Evolutionary conservation across 2,797 vertebrate species (phyloP).

Genomic region (Spondyliosoma cantharus): DNA sequence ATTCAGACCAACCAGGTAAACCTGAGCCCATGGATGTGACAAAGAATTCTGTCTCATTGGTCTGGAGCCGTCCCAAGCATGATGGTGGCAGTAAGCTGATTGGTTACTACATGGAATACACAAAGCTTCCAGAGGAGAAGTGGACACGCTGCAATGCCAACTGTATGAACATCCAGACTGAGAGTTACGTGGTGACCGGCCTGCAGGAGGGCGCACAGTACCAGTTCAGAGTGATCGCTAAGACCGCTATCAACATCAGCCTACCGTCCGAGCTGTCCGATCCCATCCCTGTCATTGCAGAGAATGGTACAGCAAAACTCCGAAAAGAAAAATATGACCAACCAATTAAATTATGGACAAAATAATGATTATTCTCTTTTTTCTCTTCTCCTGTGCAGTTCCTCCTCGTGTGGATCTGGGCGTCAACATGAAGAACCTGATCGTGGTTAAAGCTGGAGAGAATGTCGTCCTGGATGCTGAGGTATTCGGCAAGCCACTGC

Average conservation of each 20-base stretch:
- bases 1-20: constrained; percentile 91
- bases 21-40: constrained; percentile 96
- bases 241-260: constrained; percentile 92
- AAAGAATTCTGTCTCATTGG: constrained; percentile 90
- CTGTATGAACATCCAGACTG: constrained; percentile 92
- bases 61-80: constrained; percentile 94
- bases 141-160: constrained; percentile 94
- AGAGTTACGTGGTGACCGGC: constrained; percentile 91
- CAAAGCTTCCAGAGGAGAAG: constrained; percentile 93
- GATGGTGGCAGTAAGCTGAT: constrained; percentile 97
- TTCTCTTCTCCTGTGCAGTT: constrained; percentile 79
- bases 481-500: constrained; percentile 95
- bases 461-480: constrained; percentile 93
- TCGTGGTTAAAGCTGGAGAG: constrained; percentile 94
- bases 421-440: constrained; percentile 93
- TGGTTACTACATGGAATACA: constrained; percentile 94
- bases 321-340: neutral
- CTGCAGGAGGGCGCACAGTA: constrained; percentile 94
- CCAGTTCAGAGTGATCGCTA: constrained; percentile 95
- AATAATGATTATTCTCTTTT: neutral
- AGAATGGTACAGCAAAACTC: constrained; percentile 88
- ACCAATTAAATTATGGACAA: neutral
- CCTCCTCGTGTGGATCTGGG: constrained; percentile 95
- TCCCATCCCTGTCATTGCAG: constrained; percentile 90
- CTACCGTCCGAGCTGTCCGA: constrained; percentile 95